Base-by-base conservation (phyloP, 1,140 invertebrate species). In the Ladona fulva region DNA sequence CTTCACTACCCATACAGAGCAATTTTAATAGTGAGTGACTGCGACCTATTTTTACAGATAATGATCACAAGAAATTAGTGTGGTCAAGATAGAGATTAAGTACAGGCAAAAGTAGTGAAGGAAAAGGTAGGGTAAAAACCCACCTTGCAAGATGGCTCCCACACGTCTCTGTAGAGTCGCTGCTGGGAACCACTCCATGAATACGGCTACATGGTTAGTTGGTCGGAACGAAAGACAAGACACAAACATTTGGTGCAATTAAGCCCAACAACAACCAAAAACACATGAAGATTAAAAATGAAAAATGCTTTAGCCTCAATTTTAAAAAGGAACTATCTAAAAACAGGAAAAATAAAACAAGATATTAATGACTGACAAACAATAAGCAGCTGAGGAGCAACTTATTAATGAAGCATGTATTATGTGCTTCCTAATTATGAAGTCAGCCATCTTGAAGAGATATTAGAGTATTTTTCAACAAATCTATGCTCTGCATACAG, bases 121-220 rank as follows among this genome's bases (percentile, higher is more conserved):
- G n/a, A 66, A 66, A 22, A 19, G 52, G 52, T 22, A 66, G 52
- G 52, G 52, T 66, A 22, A 6, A 66, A 66, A 85, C 85, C 86
- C 86, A 89, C 88, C 87, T 89, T 89, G 10, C 83, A 84, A 82
- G 86, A 84, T 79, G 89, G 87, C 80, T 91, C 90, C 88, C 89
- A 90, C 80, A 87, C 77, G 80, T 91, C 90, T 81, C 89, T 85
- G 80, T 92, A 91, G 29, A 94, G 86, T 79, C 93, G 90, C 83
- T 90, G 90, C 82, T 92, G 91, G 37, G 92, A 94, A 73, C 93
- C 93, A 83, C 91, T 93, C 90, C 92, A 94, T 80, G 92, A 94
- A 81, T 91, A 90, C 78, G 90, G 90, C 91, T 92, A 86, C 81
- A 83, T 83, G 83, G 83, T 84, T 83, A 82, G 81, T 66, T 22